Base-by-base conservation (phyloP, 2,113 vertebrate genomes). In the Ancistrus triradiatus region DNA sequence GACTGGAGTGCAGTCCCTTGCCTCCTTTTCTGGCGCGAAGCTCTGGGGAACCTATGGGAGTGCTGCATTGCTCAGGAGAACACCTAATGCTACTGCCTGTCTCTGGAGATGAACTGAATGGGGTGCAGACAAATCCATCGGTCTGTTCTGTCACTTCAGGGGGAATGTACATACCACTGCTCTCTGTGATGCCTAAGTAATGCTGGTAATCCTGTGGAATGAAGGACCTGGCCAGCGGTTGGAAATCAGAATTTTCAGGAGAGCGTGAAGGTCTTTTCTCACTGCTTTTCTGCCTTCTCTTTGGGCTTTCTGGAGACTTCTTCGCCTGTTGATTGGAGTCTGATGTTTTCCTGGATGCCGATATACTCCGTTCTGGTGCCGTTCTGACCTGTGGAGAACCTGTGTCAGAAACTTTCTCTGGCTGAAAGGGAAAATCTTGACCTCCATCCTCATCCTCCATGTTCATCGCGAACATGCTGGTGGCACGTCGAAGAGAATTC, bases 191-290 rank as follows among this genome's bases (percentile, higher is more conserved):
- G 49, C 51, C 74, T 0, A 88, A 69, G 60, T 88, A 87, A 59
- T 87, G 81, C 1, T 80, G 78, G 59, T 83, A 84, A 68, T 88
- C 84, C 52, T 2, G 68, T 8, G 86, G 84, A 61, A 88, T 77
- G 43, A 76, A 82, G 0, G 83, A 80, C 11, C 81, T 76, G 2
- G 84, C 84, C 2, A 79, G 85, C n/a, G 73, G 78, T 22, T 75
- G 61, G 2, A 53, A 42, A 35, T 79, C 80, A 0, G 64, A 33
- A 1, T 83, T 79, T 4, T 81, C 79, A 2, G 73, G 64, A 1
- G 69, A 11, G 48, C 74, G 56, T 3, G 62, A 66, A 4, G 58
- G 17, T 22, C 47, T 78, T 60, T 59, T 75, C 0, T 49, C 6
- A 19, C 1, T 9, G 3, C 9, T 4, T 1, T 59, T 74, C 19